Conservation (phyloP, 2,888 invertebrate genomes). For the Pseudococcus jackbeardsleyi region DNA sequence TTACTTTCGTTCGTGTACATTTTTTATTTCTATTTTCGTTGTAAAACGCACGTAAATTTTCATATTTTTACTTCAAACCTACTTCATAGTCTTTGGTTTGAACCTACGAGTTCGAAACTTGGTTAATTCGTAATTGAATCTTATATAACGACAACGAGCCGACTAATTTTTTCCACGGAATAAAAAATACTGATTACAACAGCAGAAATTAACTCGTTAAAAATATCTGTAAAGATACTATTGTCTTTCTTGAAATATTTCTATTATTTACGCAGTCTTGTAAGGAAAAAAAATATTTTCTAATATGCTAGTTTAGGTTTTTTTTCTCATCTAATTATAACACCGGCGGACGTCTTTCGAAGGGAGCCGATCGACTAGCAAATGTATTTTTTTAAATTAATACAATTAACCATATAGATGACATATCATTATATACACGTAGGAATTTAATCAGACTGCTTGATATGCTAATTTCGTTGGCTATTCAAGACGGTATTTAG, state of each 20-base stretch:
- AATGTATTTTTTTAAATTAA: slow-evolving; percentile 7
- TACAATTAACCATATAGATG: slow-evolving; percentile 9
- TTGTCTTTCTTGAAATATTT: slow-evolving; percentile 27
- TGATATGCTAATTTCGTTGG: slow-evolving; percentile 24
- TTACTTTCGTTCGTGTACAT: neutral
- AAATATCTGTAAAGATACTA: slow-evolving; percentile 30
- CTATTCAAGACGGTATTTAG: slow-evolving; percentile 1
- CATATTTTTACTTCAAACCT: neutral
- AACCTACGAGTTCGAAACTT: neutral
- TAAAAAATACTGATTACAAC: slow-evolving; percentile 37
- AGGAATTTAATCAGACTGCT: slow-evolving; percentile 47
- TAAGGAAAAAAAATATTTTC: slow-evolving; percentile 23
- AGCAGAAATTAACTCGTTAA: slow-evolving; percentile 35
- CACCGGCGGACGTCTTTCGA: slow-evolving; percentile 36
- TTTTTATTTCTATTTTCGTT: neutral
- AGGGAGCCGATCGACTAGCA: slow-evolving; percentile 37
- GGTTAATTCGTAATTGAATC: slow-evolving; percentile 9
- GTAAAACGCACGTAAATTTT: neutral
- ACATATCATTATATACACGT: slow-evolving; percentile 16
- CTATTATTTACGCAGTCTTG: slow-evolving; percentile 39
- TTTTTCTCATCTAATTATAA: slow-evolving; percentile 10
- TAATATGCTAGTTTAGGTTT: slow-evolving; percentile 27
- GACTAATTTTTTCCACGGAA: slow-evolving; percentile 1
- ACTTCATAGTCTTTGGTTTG: slow-evolving; percentile 8
- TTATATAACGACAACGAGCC: slow-evolving; percentile 34